phyloP scores from a whole-genome alignment of 2,797 vertebrate genomes.

The Diceros bicornis region DNA sequence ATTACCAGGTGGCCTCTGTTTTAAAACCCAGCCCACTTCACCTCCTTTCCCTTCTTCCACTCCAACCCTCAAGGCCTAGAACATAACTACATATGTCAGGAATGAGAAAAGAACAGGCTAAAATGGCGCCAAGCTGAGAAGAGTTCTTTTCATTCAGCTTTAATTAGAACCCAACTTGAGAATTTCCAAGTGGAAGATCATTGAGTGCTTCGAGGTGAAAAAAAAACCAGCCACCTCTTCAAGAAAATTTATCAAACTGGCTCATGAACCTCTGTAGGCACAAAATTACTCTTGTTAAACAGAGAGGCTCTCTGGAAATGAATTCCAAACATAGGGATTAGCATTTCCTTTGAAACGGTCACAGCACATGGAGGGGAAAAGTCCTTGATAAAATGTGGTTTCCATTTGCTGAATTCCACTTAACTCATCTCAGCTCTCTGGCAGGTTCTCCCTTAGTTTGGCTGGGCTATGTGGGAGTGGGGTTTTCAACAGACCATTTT shows the following conservation, averaged over 20 bases:
- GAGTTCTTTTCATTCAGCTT: constrained; percentile 52
- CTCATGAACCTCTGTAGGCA: constrained; percentile 60
- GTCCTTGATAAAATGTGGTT: constrained; percentile 61
- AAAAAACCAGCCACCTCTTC: constrained; percentile 21
- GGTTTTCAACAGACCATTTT: constrained; percentile 55
- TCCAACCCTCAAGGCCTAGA: background rate
- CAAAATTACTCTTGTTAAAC: constrained; percentile 70
- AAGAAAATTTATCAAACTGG: constrained; percentile 74
- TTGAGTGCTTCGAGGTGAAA: constrained; percentile 60
- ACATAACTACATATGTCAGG: background rate
- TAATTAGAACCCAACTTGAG: constrained; percentile 68
- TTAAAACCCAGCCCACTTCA: constrained; percentile 40
- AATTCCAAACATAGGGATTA: constrained; percentile 74
- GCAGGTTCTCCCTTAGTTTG: constrained; percentile 37
- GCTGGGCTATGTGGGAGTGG: background rate
- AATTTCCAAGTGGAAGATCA: constrained; percentile 69
- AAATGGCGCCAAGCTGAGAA: constrained; percentile 9
- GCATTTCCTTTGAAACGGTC: constrained; percentile 63
- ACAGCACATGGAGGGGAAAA: constrained; percentile 15
- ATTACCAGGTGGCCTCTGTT: constrained; percentile 55
- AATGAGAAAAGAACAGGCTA: constrained; percentile 32
- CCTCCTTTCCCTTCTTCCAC: constrained; percentile 21
- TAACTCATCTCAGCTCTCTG: constrained; percentile 52
- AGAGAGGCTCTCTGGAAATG: constrained; percentile 68
- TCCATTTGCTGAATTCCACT: constrained; percentile 71